Evolutionary conservation across 2,113 vertebrate genomes (phyloP).

Genomic region (Microtus richardsoni): DNA sequence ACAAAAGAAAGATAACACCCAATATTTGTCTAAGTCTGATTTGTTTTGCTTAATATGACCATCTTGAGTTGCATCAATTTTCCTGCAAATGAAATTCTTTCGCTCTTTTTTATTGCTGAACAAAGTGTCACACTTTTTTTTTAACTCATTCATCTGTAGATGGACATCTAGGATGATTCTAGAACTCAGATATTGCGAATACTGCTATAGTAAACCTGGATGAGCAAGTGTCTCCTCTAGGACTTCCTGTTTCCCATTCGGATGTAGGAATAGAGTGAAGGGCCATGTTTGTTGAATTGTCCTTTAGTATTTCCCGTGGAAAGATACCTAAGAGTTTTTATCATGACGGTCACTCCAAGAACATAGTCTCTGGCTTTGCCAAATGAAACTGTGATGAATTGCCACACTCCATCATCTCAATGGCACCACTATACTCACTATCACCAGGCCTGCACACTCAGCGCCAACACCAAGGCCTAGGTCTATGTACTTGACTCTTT

Average conservation of each 20-base stretch:
- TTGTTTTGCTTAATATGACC: not conserved
- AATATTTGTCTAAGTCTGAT: not conserved
- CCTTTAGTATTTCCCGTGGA: conserved; percentile 97
- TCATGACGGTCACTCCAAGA: conserved; percentile 91
- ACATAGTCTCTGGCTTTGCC: not conserved
- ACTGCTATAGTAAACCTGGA: conserved; percentile 75
- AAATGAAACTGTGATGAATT: no score
- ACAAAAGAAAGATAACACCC: not conserved
- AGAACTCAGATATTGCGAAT: not conserved
- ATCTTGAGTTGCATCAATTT: not conserved
- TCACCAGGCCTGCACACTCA: not conserved
- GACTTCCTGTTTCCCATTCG: conserved; percentile 98
- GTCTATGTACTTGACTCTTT: not conserved
- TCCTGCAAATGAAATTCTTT: not conserved
- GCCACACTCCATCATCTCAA: not conserved
- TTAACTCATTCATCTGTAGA: not conserved
- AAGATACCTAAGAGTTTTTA: conserved; percentile 97
- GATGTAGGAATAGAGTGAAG: conserved; percentile 95
- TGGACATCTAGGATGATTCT: not conserved
- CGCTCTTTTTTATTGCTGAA: not conserved
- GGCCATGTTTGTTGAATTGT: conserved; percentile 95
- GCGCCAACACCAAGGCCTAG: not conserved
- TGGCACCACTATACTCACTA: not conserved
- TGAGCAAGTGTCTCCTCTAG: conserved; percentile 88
- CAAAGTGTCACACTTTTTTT: not conserved